phyloP scores from a whole-genome alignment of 2,797 vertebrate genomes.

The Cirrhinus molitorella region DNA sequence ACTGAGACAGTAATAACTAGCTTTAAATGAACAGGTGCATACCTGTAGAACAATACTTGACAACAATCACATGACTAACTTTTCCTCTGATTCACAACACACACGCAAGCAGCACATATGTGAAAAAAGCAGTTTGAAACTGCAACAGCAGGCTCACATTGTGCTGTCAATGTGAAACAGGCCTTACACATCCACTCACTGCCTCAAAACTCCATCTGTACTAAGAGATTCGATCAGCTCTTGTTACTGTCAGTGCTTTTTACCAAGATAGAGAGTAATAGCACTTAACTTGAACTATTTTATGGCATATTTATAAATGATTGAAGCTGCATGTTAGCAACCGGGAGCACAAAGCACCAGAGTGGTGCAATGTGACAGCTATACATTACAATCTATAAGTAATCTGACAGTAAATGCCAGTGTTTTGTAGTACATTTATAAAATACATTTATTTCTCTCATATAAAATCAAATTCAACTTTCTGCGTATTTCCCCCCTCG shows the following conservation, averaged over 20 bases:
- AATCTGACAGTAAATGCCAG: slow-evolving; percentile 20
- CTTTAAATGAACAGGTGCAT: slow-evolving; percentile 55
- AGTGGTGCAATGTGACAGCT: slow-evolving; percentile 17
- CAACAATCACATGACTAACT: slow-evolving; percentile 37
- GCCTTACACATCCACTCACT: not conserved
- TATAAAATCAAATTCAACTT: slow-evolving; percentile 28
- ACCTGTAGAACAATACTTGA: slow-evolving; percentile 44
- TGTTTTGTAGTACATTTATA: slow-evolving; percentile 31
- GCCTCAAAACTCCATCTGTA: slow-evolving; percentile 24
- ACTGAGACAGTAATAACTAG: not conserved
- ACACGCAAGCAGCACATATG: not conserved
- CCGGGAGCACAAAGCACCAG: slow-evolving; percentile 11
- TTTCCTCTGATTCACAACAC: slow-evolving; percentile 48
- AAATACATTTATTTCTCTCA: slow-evolving; percentile 29
- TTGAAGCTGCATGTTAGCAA: slow-evolving; percentile 18
- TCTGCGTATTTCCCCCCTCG: slow-evolving; percentile 21
- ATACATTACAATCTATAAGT: slow-evolving; percentile 22
- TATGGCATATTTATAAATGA: slow-evolving; percentile 33
- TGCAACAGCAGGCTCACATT: slow-evolving; percentile 36
- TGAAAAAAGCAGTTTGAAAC: slow-evolving; percentile 19
- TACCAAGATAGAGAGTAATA: slow-evolving; percentile 29
- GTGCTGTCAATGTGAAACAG: not conserved
- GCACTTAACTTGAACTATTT: slow-evolving; percentile 33
- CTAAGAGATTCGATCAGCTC: slow-evolving; percentile 34
- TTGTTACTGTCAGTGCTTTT: slow-evolving; percentile 33